phyloP scores from a whole-genome alignment of 2,797 vertebrate species.

The Trematomus bernacchii region DNA sequence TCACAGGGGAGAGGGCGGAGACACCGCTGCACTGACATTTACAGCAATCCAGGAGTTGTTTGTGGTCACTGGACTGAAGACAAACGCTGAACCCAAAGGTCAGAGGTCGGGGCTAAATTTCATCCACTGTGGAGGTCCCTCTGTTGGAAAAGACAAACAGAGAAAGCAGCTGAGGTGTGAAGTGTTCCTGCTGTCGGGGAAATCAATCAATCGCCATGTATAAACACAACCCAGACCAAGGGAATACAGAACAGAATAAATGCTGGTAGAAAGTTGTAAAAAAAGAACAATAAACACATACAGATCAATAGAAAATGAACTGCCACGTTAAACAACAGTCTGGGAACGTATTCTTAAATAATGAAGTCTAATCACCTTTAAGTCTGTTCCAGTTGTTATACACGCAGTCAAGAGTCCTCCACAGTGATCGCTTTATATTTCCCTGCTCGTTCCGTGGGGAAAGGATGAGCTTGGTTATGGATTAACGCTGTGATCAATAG shows the following conservation, averaged over 20 bases:
- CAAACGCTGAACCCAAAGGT: constrained; percentile 80
- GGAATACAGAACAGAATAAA: constrained; percentile 43
- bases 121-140: constrained; percentile 78
- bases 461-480: constrained; percentile 95
- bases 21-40: constrained; percentile 82
- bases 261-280: constrained; percentile 36
- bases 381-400: constrained; percentile 88
- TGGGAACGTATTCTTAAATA: constrained; percentile 73
- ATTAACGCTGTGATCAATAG: constrained; percentile 98
- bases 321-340: constrained; percentile 56
- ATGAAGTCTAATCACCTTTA: constrained; percentile 84
- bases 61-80: constrained; percentile 85
- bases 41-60: constrained; percentile 83
- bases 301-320: constrained; percentile 49
- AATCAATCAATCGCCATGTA: constrained; percentile 73
- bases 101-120: constrained; percentile 81
- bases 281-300: constrained; percentile 28
- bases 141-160: constrained; percentile 85
- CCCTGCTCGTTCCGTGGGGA: constrained; percentile 88
- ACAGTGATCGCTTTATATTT: constrained; percentile 91
- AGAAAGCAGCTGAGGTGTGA: constrained; percentile 76
- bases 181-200: constrained; percentile 62
- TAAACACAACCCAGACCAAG: constrained; percentile 70
- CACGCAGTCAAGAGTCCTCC: constrained; percentile 90
- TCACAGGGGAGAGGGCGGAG: constrained; percentile 75